Base-by-base conservation (phyloP, 1,140 invertebrate genomes). In the Rhynchophorus ferrugineus region DNA sequence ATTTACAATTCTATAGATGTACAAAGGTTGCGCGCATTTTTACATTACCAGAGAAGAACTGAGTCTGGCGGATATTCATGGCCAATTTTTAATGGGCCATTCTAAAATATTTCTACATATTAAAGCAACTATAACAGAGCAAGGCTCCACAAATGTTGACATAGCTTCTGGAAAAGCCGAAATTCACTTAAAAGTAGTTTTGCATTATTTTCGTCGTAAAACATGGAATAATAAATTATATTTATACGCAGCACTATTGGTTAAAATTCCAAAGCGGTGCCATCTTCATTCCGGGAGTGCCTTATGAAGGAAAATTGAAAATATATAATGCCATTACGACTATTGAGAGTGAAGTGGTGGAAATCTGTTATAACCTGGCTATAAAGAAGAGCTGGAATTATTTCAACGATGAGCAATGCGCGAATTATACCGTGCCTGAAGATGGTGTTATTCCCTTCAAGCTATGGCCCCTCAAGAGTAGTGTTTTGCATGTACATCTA, bases 261-360 rank as follows among this genome's bases (percentile, higher is more conserved):
- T 42, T 79, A 7, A 72, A 76, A 54, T 75, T 78, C 44, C 33
- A 60, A 1, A 63, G 74, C n/a, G 72, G 71, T 0, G 68, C 71
- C 46, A 75, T 75, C 50, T 83, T 80, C 56, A 79, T 79, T 63
- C 72, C 78, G 9, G 77, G 75, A 16, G 62, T 82, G 39, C 78
- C 79, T 1, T 81, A 78, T 58, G 69, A 76, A 47, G 79, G 78
- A 58, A 75, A 76, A 68, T 65, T 78, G 16, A 57, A 57, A 58
- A 20, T 61, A 0, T 55, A 20, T 5, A 56, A 65, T 21, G 37
- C 56, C 34, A 46, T 56, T 34, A 57, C 49, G 3, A 21, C 58
- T 35, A 34, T 65, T 11, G 60, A 9, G 7, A 38, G 56, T 7
- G 56, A 69, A 50, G 41, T 57, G n/a, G 45, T 65, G 1, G 57